These are phyloP conservation scores for Tipula lateralis DNA, from an alignment of 2,888 invertebrate species.

Conservation along the genomic window DNA sequence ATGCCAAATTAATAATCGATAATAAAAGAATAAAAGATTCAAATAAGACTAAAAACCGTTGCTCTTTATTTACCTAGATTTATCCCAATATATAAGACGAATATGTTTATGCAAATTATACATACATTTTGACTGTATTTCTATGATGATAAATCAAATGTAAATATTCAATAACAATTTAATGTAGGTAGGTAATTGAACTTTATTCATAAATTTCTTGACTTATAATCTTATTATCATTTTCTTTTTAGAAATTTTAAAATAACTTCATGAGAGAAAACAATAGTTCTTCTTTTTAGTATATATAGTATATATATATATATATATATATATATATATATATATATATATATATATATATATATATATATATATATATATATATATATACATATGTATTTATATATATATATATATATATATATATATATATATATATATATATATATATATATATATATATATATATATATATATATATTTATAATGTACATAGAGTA, in stretches of 20 bases:
- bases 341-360: neutral
- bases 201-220: conserved; percentile 27
- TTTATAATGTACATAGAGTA: neutral
- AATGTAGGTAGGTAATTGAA: conserved; percentile 29
- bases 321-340: neutral
- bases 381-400: neutral
- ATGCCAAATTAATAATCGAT: no score
- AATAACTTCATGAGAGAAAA: neutral
- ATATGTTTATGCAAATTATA: neutral
- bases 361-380: neutral
- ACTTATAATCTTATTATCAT: conserved; percentile 26
- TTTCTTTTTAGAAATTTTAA: conserved; percentile 25
- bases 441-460: no score
- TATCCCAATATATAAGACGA: neutral
- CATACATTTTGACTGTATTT: neutral
- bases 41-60: neutral
- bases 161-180: conserved; percentile 19
- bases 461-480: neutral
- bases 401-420: neutral
- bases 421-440: neutral
- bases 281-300: neutral
- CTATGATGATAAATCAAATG: conserved; percentile 11
- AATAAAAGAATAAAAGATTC: no score
- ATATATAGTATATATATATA: no score
- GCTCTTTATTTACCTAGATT: neutral